These are phyloP conservation scores for Aurelia aurita DNA, from an alignment of 30 jellyfish, hydroid and myxozoan genomes.

Conservation along the genomic window DNA sequence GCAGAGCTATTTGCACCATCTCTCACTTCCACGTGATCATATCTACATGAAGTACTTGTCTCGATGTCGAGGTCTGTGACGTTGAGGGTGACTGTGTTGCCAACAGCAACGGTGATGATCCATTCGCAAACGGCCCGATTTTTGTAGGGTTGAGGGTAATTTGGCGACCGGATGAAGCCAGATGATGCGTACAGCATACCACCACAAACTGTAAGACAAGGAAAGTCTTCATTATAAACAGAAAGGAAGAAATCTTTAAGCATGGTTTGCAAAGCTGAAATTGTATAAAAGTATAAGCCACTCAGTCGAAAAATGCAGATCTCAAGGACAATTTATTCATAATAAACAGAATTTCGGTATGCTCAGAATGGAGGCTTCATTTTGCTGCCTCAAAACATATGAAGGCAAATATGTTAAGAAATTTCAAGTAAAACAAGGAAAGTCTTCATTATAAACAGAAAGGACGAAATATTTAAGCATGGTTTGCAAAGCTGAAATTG, in stretches of 20 bases:
- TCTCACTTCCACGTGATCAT: slow-evolving; percentile 55
- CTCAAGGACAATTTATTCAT: no score
- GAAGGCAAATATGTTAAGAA: no score
- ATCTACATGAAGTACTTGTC: slow-evolving; percentile 49
- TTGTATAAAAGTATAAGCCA: no score
- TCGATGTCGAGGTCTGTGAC: slow-evolving; percentile 60
- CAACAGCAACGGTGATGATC: slow-evolving; percentile 60
- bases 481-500: no score
- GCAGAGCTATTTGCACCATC: slow-evolving; percentile 67
- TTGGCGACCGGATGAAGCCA: slow-evolving; percentile 79
- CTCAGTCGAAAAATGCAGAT: no score
- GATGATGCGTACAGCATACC: slow-evolving; percentile 71
- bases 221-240: neutral
- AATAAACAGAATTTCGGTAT: no score
- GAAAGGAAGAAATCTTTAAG: no score
- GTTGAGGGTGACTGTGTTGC: slow-evolving; percentile 67
- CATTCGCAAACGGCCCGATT: slow-evolving; percentile 69
- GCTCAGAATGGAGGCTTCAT: no score
- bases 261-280: no score
- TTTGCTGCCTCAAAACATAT: no score
- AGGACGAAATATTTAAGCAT: no score
- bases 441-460: no score
- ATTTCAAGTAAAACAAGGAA: slow-evolving; percentile 1
- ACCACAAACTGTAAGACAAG: slow-evolving; percentile 76
- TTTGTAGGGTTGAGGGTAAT: slow-evolving; percentile 78